These are phyloP conservation scores for Nomada lathburiana DNA, from an alignment of 2,888 invertebrate species.

Conservation along the genomic window DNA sequence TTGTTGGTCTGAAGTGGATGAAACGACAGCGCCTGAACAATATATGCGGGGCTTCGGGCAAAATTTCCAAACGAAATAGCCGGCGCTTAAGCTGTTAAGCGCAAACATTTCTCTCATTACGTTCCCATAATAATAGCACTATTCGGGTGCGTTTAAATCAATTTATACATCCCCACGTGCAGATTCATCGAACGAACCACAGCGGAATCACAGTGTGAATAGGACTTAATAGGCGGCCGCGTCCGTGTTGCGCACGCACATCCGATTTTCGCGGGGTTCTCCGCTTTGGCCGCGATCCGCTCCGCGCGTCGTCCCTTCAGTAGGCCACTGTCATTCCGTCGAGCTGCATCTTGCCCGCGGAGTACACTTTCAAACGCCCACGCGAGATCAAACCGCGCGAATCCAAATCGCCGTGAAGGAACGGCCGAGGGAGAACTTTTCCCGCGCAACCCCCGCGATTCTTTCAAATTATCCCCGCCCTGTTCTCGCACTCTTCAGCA, in stretches of 20 bases:
- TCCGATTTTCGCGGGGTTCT: constrained; percentile 70
- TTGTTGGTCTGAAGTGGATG: too few species aligned
- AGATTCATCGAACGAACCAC: too few species aligned
- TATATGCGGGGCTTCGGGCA: too few species aligned
- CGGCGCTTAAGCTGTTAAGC: too few species aligned
- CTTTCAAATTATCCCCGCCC: neutral
- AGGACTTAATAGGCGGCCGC: constrained; percentile 22
- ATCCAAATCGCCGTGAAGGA: constrained; percentile 18
- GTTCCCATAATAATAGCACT: too few species aligned
- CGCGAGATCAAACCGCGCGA: constrained; percentile 54
- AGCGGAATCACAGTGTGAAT: constrained; percentile 18
- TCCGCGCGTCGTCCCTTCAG: constrained; percentile 60
- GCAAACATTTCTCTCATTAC: too few species aligned
- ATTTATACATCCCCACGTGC: too few species aligned
- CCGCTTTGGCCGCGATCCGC: constrained; percentile 42
- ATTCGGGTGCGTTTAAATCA: too few species aligned
- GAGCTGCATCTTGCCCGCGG: constrained; percentile 64
- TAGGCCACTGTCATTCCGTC: constrained; percentile 70
- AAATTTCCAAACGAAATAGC: too few species aligned
- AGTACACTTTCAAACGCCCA: constrained; percentile 40
- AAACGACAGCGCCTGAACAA: too few species aligned
- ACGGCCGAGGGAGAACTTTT: constrained; percentile 21
- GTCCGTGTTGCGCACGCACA: constrained; percentile 67
- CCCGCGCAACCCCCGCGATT: constrained; percentile 19
- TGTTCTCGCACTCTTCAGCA: neutral